These are phyloP conservation scores for Sebastes taczanowskii DNA, from an alignment of 2,797 vertebrate species.

Conservation along the genomic window DNA sequence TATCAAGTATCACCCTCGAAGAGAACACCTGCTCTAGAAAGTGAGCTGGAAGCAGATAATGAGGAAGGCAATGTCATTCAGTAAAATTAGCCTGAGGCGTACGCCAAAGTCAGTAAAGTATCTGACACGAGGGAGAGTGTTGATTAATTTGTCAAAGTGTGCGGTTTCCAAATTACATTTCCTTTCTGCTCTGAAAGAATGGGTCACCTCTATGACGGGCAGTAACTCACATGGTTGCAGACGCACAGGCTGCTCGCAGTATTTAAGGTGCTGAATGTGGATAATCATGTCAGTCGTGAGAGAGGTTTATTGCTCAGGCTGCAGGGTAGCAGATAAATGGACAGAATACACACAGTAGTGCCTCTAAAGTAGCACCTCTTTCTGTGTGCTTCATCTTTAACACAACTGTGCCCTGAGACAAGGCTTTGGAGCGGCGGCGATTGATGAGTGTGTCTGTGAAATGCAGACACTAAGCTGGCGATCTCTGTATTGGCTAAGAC, in stretches of 20 bases:
- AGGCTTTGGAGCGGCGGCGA: conserved; percentile 47
- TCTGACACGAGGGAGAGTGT: conserved; percentile 61
- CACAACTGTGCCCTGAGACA: conserved; percentile 28
- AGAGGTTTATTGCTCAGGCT: conserved; percentile 32
- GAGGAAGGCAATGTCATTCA: conserved; percentile 55
- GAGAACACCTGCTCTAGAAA: conserved; percentile 24
- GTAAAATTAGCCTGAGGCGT: conserved; percentile 55
- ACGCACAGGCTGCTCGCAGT: conserved; percentile 45
- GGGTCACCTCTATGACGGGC: conserved; percentile 60
- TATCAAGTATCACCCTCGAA: conserved; percentile 29
- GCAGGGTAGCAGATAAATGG: conserved; percentile 52
- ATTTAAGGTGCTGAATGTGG: conserved; percentile 47
- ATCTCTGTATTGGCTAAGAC: conserved; percentile 63
- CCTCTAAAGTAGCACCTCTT: conserved; percentile 9
- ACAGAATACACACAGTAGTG: conserved; percentile 18
- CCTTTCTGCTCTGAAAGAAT: conserved; percentile 44
- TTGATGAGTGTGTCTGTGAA: conserved; percentile 63
- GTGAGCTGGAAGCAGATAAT: conserved; percentile 52
- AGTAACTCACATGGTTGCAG: conserved; percentile 69
- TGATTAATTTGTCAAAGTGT: conserved; percentile 76
- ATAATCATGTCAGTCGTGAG: conserved; percentile 47
- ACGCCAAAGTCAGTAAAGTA: conserved; percentile 65
- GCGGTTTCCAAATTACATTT: conserved; percentile 66
- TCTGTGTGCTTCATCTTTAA: conserved; percentile 48
- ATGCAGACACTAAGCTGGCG: conserved; percentile 54